Evolutionary conservation across 2,888 invertebrate genomes (phyloP).

Genomic region (Trilocha varians): DNA sequence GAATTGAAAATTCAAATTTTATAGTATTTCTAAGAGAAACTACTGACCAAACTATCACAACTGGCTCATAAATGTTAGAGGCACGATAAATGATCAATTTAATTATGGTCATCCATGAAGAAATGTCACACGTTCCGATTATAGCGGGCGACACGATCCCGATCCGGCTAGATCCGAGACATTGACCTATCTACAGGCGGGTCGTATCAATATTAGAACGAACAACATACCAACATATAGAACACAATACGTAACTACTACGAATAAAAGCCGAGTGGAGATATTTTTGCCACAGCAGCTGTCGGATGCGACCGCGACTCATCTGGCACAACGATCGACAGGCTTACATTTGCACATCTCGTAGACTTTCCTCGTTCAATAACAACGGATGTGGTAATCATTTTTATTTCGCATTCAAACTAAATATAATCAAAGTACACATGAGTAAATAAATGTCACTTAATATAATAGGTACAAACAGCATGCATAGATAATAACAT

Average conservation of each 20-base stretch:
- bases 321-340: slow-evolving; percentile 34
- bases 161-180: slow-evolving; percentile 43
- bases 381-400: background rate
- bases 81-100: too few relatives aligned
- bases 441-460: background rate
- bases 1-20: too few relatives aligned
- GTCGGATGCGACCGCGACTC: slow-evolving; percentile 44
- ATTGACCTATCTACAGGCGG: slow-evolving; percentile 61
- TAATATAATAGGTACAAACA: slow-evolving; percentile 17
- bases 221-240: slow-evolving; percentile 17
- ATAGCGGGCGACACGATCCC: slow-evolving; percentile 18
- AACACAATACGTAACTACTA: slow-evolving; percentile 19
- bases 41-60: too few relatives aligned
- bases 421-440: background rate
- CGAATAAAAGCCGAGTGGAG: slow-evolving; percentile 46
- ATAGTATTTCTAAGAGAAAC: too few relatives aligned
- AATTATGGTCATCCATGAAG: too few relatives aligned
- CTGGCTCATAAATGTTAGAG: too few relatives aligned
- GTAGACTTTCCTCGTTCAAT: background rate
- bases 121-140: background rate
- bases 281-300: slow-evolving; percentile 58
- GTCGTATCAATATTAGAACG: slow-evolving; percentile 31
- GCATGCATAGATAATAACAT: too few relatives aligned
- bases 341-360: slow-evolving; percentile 11
- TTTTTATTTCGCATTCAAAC: background rate